Conservation (phyloP, 2,888 invertebrate genomes). For the Rhorus exstirpatorius region DNA sequence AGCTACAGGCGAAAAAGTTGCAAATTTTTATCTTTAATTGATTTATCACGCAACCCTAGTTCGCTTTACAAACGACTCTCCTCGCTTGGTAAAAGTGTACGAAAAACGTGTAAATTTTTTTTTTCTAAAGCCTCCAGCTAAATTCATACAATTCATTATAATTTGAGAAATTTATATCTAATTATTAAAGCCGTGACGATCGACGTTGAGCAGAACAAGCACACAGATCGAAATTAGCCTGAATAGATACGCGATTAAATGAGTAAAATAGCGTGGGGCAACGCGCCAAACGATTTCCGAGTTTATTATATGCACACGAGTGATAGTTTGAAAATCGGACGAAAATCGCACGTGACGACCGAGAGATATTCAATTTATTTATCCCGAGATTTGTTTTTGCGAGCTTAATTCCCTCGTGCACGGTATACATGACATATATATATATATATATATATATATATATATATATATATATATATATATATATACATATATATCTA, state of each 20-base stretch:
- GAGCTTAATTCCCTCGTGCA: slow-evolving; percentile 25
- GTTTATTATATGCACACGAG: slow-evolving; percentile 36
- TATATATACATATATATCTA: too few species aligned
- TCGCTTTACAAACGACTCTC: too few species aligned
- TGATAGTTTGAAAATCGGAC: slow-evolving; percentile 30
- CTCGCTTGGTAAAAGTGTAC: too few species aligned
- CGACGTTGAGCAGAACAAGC: background rate
- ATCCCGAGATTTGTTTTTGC: slow-evolving; percentile 40
- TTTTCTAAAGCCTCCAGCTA: too few species aligned
- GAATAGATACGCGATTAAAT: slow-evolving; percentile 10
- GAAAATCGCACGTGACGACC: slow-evolving; percentile 33
- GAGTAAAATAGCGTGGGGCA: slow-evolving; percentile 38
- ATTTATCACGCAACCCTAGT: background rate
- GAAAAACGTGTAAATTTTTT: too few species aligned
- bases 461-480: too few species aligned
- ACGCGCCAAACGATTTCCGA: slow-evolving; percentile 40
- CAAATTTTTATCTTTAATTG: background rate
- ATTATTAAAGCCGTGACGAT: background rate
- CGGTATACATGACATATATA: slow-evolving; percentile 3
- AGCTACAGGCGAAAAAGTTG: too few species aligned
- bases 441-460: too few species aligned
- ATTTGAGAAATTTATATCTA: too few species aligned
- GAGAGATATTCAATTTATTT: slow-evolving; percentile 50
- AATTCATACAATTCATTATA: too few species aligned
- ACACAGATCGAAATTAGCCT: slow-evolving; percentile 13